Evolutionary conservation across 2,888 invertebrate genomes (phyloP), one percentile per base, ranked within the genome.

Genomic region (Tethea ocularis): DNA sequence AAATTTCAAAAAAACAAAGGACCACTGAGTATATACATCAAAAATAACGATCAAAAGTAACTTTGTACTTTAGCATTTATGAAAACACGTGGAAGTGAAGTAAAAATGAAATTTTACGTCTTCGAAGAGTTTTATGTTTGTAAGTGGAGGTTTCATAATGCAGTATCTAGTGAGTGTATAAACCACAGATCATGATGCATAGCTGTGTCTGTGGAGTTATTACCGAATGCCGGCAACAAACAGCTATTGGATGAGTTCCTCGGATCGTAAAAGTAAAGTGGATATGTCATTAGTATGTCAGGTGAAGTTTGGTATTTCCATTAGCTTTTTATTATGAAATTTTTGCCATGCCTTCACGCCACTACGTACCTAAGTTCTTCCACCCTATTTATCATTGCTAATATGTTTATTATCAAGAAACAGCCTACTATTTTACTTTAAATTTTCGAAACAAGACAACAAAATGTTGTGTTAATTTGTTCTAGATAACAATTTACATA

Each of bases 61-160:
- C 67, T 71, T 69, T 64, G 66, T 66, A 71, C 75, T 82, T 38
- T 72, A 72, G 71, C 75, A 69, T 80, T 78, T 73, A 74, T 75
- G 73, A 73, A 80, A 78, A 72, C 76, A 71, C 67, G 69, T 68
- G 70, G 67, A 75, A 77, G 64, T 73, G 77, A 74, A 77, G 70
- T 82, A 79, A 78, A 83, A 78, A 78, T 77, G 75, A 78, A 78
- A 76, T 69, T 77, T 76, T 74, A 80, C 74, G 71, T 71, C 71
- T 64, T 60, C 67, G 65, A 72, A 68, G 70, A 63, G 68, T 70
- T 80, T 75, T 74, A 80, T 74, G 71, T 66, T 66, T 57, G 61
- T 67, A 67, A 80, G 74, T 75, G 68, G 68, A 63, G 68, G 71
- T 72, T 75, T 72, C 65, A 70, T 75, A 74, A 72, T 66, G 71